Conservation (phyloP, 1,140 invertebrate genomes). For the Drosophila orena region DNA sequence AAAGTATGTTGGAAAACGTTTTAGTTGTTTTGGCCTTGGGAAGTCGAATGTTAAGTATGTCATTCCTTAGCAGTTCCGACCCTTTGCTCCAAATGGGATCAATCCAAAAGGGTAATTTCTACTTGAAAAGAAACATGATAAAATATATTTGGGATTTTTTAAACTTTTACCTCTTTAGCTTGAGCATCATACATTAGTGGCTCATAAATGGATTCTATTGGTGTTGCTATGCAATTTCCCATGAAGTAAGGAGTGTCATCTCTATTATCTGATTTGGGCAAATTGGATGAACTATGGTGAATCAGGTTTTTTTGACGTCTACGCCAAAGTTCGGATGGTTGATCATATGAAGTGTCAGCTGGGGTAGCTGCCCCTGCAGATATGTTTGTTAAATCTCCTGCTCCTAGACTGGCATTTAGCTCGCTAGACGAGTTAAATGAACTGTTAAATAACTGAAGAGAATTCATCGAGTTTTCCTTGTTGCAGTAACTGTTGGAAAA, state of each 20-base stretch:
- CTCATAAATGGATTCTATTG: slow-evolving; percentile 44
- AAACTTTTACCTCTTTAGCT: slow-evolving; percentile 70
- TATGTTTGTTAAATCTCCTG: slow-evolving; percentile 36
- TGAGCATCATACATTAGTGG: slow-evolving; percentile 85
- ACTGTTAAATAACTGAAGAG: slow-evolving; percentile 51
- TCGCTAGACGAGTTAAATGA: slow-evolving; percentile 75
- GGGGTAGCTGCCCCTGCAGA: slow-evolving; percentile 41
- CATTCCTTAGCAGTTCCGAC: slow-evolving; percentile 37
- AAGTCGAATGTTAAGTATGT: slow-evolving; percentile 70
- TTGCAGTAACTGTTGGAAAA: slow-evolving; percentile 45
- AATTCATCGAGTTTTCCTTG: slow-evolving; percentile 68
- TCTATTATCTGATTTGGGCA: slow-evolving; percentile 3
- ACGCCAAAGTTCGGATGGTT: slow-evolving; percentile 60
- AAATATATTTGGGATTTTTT: no score
- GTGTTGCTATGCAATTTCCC: neutral
- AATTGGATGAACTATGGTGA: neutral
- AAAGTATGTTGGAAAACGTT: slow-evolving; percentile 67
- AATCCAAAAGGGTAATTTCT: slow-evolving; percentile 79
- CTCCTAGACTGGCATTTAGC: slow-evolving; percentile 53
- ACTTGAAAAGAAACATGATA: neutral
- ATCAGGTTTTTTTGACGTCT: slow-evolving; percentile 53
- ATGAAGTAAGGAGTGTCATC: slow-evolving; percentile 31
- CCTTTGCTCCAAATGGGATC: slow-evolving; percentile 81
- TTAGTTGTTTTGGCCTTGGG: slow-evolving; percentile 68
- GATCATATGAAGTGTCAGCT: slow-evolving; percentile 17